phyloP scores from a whole-genome alignment of 2,113 vertebrate species.

The Hystrix brachyura region DNA sequence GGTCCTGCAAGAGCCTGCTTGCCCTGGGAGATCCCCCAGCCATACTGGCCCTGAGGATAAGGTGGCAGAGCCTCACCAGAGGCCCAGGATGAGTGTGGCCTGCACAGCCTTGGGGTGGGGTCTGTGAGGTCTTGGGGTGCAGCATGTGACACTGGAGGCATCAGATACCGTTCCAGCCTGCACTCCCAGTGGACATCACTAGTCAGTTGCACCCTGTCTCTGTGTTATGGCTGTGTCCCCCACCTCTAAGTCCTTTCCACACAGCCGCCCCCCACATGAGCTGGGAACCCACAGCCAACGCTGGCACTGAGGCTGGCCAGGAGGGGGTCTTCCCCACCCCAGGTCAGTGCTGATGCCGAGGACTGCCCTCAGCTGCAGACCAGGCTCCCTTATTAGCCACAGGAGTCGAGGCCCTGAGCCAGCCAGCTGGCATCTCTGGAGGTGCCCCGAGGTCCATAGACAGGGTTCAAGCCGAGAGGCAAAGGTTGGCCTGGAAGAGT shows the following conservation, averaged over 20 bases:
- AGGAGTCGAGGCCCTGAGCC: too few relatives aligned
- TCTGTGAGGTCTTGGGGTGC: not conserved
- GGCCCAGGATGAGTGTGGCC: too few relatives aligned
- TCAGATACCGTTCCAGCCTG: not conserved
- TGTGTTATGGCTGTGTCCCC: fast-evolving
- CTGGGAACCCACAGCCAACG: fast-evolving
- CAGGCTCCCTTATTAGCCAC: too few relatives aligned
- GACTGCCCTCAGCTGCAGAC: not conserved
- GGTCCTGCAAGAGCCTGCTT: too few relatives aligned
- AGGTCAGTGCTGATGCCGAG: not conserved
- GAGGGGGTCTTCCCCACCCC: not conserved
- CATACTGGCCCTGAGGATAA: too few relatives aligned
- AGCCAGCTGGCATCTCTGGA: too few relatives aligned
- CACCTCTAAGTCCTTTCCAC: not conserved
- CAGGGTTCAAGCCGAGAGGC: too few relatives aligned
- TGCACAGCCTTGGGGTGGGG: fast-evolving
- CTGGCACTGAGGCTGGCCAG: fast-evolving
- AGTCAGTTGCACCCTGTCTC: fast-evolving
- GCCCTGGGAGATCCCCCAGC: not conserved
- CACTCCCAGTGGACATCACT: not conserved
- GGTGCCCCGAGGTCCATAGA: not conserved
- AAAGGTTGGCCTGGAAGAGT: not conserved
- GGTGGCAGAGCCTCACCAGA: not conserved
- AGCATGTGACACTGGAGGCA: not conserved
- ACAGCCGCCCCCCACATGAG: fast-evolving